These are phyloP conservation scores for Acanthosepion pharaonis DNA, from an alignment of 2,888 invertebrate species.

Conservation along the genomic window DNA sequence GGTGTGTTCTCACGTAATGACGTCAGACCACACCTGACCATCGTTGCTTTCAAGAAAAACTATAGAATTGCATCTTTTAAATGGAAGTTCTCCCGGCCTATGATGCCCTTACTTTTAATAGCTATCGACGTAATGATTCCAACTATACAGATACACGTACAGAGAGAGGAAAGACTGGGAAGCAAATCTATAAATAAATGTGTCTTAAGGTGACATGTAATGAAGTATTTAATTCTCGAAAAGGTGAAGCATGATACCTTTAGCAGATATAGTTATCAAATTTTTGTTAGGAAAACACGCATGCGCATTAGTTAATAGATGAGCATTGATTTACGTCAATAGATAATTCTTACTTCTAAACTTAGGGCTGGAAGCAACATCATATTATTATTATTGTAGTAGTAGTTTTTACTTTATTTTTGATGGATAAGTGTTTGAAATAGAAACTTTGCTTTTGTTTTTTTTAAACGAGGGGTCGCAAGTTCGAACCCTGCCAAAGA, in stretches of 20 bases:
- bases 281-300: not conserved
- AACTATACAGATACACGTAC: not conserved
- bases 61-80: not conserved
- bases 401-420: too few relatives aligned
- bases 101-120: not conserved
- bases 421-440: too few relatives aligned
- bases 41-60: not conserved
- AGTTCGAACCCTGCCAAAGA: too few relatives aligned
- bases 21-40: slow-evolving; percentile 8
- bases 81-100: not conserved
- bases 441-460: too few relatives aligned
- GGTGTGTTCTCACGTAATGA: not conserved
- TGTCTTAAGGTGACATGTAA: not conserved
- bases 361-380: too few relatives aligned
- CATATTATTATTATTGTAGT: too few relatives aligned
- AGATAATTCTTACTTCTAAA: too few relatives aligned
- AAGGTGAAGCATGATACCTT: not conserved
- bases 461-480: too few relatives aligned
- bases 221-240: not conserved
- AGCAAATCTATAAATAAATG: not conserved
- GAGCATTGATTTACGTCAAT: too few relatives aligned
- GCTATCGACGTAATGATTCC: not conserved
- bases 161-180: not conserved
- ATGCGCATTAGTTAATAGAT: not conserved
- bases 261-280: not conserved